Conservation (phyloP, 2,797 vertebrate genomes). For the Ptychobarbus kaznakovi region DNA sequence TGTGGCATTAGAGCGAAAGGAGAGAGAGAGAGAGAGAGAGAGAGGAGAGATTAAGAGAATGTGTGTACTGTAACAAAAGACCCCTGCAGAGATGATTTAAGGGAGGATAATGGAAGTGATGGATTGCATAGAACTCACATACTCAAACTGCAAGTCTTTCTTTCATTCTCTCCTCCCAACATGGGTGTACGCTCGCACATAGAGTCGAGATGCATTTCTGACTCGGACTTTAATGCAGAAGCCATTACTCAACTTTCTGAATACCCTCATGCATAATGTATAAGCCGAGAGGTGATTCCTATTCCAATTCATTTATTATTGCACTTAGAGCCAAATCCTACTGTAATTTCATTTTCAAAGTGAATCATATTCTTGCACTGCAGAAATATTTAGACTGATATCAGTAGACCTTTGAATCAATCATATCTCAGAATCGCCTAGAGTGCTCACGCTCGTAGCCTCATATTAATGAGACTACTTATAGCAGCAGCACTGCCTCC, state of each 20-base stretch:
- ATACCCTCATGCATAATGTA: slow-evolving; percentile 60
- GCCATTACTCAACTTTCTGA: slow-evolving; percentile 61
- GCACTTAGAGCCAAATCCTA: slow-evolving; percentile 57
- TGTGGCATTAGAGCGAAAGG: background rate
- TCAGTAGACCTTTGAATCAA: slow-evolving; percentile 59
- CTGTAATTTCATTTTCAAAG: slow-evolving; percentile 61
- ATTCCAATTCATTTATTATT: slow-evolving; percentile 61
- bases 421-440: slow-evolving; percentile 51
- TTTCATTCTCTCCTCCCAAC: slow-evolving; percentile 20
- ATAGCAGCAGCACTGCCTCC: slow-evolving; percentile 40
- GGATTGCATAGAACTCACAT: slow-evolving; percentile 48
- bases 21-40: background rate
- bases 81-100: slow-evolving; percentile 43
- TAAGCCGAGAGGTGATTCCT: slow-evolving; percentile 54
- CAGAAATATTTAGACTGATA: slow-evolving; percentile 61
- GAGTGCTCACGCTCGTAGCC: slow-evolving; percentile 28
- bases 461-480: slow-evolving; percentile 50
- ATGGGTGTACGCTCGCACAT: background rate
- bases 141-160: slow-evolving; percentile 24
- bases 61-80: slow-evolving; percentile 17
- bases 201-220: slow-evolving; percentile 9
- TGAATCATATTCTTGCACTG: slow-evolving; percentile 57
- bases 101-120: slow-evolving; percentile 48
- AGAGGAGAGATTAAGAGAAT: background rate
- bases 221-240: slow-evolving; percentile 40